Evolutionary conservation across 1,140 invertebrate genomes (phyloP).

Genomic region (Lepidostoma basale): DNA sequence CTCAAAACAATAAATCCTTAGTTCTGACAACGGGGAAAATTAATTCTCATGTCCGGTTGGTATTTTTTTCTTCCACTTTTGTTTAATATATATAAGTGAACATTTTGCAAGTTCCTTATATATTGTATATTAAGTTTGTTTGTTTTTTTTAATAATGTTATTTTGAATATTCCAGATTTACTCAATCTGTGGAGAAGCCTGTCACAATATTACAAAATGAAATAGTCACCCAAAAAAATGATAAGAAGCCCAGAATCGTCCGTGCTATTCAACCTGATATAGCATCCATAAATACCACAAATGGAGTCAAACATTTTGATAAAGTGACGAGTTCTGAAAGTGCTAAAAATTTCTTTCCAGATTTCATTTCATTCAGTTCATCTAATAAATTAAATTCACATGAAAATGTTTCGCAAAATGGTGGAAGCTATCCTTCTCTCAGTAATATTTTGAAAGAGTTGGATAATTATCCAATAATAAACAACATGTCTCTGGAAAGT

Average conservation of each 20-base stretch:
- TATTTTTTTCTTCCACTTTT: neutral
- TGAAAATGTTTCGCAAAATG: no score
- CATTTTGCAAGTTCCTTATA: neutral
- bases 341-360: neutral
- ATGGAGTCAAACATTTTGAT: neutral
- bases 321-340: neutral
- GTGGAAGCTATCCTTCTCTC: neutral
- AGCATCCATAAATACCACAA: neutral
- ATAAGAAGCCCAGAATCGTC: slow-evolving; percentile 36
- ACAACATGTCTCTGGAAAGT: slow-evolving; percentile 11
- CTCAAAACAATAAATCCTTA: slow-evolving; percentile 30
- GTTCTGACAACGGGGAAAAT: slow-evolving; percentile 39
- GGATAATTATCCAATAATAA: slow-evolving; percentile 27
- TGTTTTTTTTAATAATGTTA: neutral
- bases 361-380: no score
- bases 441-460: slow-evolving; percentile 27
- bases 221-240: neutral
- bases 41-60: slow-evolving; percentile 38
- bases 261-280: slow-evolving; percentile 31
- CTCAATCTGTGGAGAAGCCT: slow-evolving; percentile 16
- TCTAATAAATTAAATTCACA: no score
- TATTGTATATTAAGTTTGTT: neutral
- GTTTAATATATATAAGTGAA: neutral
- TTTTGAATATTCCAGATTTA: slow-evolving; percentile 26
- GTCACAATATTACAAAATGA: slow-evolving; percentile 31